Evolutionary conservation across 2,797 vertebrate genomes (phyloP), one percentile per base, ranked within the genome.

Genomic region (Triplophysa yarkandensis): DNA sequence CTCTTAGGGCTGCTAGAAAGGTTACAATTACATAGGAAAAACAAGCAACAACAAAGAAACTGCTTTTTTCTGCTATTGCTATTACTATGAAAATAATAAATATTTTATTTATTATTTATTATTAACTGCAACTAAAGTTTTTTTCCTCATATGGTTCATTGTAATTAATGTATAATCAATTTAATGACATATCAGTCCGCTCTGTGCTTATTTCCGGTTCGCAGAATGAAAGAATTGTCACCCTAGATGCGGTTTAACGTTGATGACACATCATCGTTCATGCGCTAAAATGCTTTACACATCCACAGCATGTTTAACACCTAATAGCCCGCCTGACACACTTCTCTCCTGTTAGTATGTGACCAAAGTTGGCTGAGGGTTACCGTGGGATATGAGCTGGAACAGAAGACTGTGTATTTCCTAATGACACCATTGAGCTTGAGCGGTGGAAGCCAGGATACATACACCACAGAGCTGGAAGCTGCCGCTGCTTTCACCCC

Each of bases 371-470:
- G 54, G 71, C 54, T 16, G 39, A 39, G 5, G 17, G 32, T 92
- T 93, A 99, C 98, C 75, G 94, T 98, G 76, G 97, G 96, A 85
- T 97, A 97, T 39, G 95, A 94, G 86, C 98, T 96, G 1, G 98
- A 98, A 89, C 97, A 99, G 94, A 98, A 98, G 73, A 99, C 94
- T 0, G 95, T 99, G 91, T 99, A 99, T 90, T 98, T 99, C 81
- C 96, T 91, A 88, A 98, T 99, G 83, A 99, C 88, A 80, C 98
- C 98, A 0, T 99, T 99, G 83, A 98, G 88, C 88, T 99, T 99
- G 83, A 96, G 91, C 0, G 98, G 98, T 41, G 96, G 97, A 2
- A 99, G 93, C 98, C 97, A 99, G 67, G 98, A 99, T 32, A 99
- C 96, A 0, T 96, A 98, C 65, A 99, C 97, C 0, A 93, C 95